Percentiles rank a stretch among this genome's conserved stretches.
phyloP scores from a whole-genome alignment of 2,113 vertebrate species.

The Neodontobutis hainanensis region DNA sequence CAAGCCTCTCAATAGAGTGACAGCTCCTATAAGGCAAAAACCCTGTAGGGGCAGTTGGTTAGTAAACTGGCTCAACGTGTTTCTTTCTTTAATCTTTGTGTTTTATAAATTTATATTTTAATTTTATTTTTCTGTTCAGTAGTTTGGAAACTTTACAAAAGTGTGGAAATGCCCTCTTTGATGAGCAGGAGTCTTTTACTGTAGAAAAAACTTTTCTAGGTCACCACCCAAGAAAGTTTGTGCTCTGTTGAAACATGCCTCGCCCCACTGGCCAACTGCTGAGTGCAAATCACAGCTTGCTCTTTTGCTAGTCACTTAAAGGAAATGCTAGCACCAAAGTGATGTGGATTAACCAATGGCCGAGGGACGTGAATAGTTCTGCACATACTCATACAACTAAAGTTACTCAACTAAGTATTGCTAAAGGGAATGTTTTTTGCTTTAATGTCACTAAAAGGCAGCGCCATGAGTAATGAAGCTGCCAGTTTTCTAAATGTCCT shows the following conservation, averaged over 20 bases:
- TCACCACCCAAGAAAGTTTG: neutral
- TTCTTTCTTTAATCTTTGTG: too few species aligned
- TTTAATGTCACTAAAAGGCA: slow-evolving; percentile 16
- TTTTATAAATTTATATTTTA: too few species aligned
- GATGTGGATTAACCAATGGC: neutral
- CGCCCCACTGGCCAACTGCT: neutral
- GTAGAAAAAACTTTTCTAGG: neutral
- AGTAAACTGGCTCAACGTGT: too few species aligned
- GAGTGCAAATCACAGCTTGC: too few species aligned
- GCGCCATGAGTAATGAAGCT: slow-evolving; percentile 19
- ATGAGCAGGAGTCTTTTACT: neutral
- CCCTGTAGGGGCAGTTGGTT: too few species aligned
- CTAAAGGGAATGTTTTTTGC: slow-evolving; percentile 2
- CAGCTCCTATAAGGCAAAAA: too few species aligned
- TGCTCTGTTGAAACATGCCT: neutral
- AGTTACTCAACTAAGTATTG: neutral
- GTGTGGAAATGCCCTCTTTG: neutral
- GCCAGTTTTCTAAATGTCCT: slow-evolving; percentile 14
- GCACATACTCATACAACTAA: neutral
- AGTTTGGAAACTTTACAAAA: too few species aligned
- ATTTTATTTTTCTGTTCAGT: too few species aligned
- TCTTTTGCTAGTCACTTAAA: neutral
- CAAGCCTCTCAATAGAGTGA: too few species aligned
- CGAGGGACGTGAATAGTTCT: neutral
- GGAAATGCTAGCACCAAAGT: neutral